phyloP scores from a whole-genome alignment of 2,113 vertebrate genomes.

The Pyxicephalus adspersus region DNA sequence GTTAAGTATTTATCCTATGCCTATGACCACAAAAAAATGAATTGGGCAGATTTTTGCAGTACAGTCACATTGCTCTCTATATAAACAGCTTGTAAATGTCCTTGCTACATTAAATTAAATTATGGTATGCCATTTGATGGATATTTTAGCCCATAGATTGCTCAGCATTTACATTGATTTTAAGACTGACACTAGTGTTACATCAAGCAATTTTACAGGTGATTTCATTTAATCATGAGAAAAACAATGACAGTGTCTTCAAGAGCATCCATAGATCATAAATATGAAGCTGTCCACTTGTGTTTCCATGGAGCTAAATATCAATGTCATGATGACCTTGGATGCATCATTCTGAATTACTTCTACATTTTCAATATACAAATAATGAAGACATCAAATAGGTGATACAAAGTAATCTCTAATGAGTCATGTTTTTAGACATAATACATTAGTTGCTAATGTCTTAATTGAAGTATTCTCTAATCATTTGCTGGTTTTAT shows the following conservation, averaged over 20 bases:
- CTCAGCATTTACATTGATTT: constrained; percentile 7
- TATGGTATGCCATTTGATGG: background rate
- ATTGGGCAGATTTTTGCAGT: no score
- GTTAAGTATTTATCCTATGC: no score
- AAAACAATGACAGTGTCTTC: constrained; percentile 60
- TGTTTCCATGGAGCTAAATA: constrained; percentile 26
- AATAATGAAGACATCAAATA: constrained; percentile 42
- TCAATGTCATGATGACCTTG: constrained; percentile 28
- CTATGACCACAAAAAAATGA: no score
- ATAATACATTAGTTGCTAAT: background rate
- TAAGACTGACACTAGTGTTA: background rate
- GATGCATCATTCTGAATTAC: background rate
- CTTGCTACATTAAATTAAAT: background rate
- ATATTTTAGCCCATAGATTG: background rate
- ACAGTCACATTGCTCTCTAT: no score
- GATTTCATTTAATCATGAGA: constrained; percentile 19
- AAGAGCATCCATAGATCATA: constrained; percentile 57
- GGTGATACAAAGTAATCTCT: background rate
- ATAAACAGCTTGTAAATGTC: background rate
- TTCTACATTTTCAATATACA: constrained; percentile 12
- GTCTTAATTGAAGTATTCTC: background rate
- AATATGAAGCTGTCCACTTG: constrained; percentile 1
- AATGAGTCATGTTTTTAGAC: background rate
- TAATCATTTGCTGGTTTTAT: background rate
- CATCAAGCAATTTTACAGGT: constrained; percentile 6